A percentile compares a stretch with the other conserved stretches of the same genome.
phyloP scores from a whole-genome alignment of 2,888 invertebrate species.

The Lucinisca nassula region DNA sequence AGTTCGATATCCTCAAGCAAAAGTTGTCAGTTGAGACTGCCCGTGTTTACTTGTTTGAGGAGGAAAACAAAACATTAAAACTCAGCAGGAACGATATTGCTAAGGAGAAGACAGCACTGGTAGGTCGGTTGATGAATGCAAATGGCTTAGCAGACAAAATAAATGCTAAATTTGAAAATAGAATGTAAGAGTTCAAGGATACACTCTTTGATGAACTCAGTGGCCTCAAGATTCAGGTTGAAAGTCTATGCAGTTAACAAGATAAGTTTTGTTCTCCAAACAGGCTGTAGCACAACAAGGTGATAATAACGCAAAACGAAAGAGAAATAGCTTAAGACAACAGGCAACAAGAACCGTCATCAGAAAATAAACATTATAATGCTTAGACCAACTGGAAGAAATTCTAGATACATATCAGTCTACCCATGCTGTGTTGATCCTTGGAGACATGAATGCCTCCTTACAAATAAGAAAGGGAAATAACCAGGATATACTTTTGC shows the following conservation, averaged over 20 bases:
- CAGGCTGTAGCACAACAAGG: too few relatives aligned
- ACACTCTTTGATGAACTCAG: neutral
- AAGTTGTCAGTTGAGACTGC: neutral
- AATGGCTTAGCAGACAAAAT: neutral
- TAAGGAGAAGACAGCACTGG: neutral
- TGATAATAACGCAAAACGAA: too few relatives aligned
- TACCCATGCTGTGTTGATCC: too few relatives aligned
- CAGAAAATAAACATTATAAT: neutral
- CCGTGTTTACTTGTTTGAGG: neutral
- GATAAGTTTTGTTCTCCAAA: too few relatives aligned
- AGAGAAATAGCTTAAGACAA: too few relatives aligned
- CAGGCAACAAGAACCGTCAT: too few relatives aligned
- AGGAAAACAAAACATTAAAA: neutral
- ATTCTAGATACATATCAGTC: too few relatives aligned
- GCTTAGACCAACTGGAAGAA: too few relatives aligned
- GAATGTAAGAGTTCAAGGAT: neutral
- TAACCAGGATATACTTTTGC: too few relatives aligned
- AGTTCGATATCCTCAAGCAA: neutral
- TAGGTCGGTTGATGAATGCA: neutral
- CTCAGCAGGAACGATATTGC: neutral
- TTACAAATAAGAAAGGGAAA: too few relatives aligned
- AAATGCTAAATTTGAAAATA: neutral
- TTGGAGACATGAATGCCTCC: too few relatives aligned
- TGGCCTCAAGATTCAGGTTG: neutral
- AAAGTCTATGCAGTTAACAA: too few relatives aligned